Base-by-base conservation (phyloP, 2,888 invertebrate genomes). In the Orthonevra nobilis region DNA sequence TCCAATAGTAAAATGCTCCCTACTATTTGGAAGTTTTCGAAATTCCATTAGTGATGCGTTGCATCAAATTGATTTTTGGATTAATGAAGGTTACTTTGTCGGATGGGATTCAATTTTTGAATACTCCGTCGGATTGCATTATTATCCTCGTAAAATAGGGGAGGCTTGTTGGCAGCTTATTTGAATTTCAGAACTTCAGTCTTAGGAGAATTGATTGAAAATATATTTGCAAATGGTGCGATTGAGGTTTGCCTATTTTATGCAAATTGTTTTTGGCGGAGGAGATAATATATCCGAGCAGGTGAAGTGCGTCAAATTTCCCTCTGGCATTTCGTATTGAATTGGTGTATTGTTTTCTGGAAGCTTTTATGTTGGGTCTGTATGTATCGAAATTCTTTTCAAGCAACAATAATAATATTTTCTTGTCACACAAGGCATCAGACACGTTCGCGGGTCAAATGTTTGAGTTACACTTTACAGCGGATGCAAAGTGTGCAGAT, bases 31-130 rank as follows among this genome's bases (percentile, higher is more conserved):
- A 26, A 19, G 46, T 36, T 34, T 15, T 17, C 32, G 50, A 63
- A n/a, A 44, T 26, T 44, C 54, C 54, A 66, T 66, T 66, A 54
- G 34, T 26, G 32, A 42, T 19, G 42, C 44, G 34, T 34, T 66
- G 44, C 54, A 66, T 54, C 28, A 28, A 36, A 66, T 66, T 54
- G 66, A 66, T 54, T 66, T 56, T 1, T 14, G 23, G 15, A 23
- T 3, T 17, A 10, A 52, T 4, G 14, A 50, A 40, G 34, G 23
- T 52, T 19, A 9, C 40, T 15, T 14, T 20, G 9, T 20, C 10
- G 36, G 46, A 46, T 36, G 28, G 28, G 56, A 46, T 56, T 40
- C 28, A 56, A 28, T 40, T 66, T 66, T 36, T 12, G 28, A 9
- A 34, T 46, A 46, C 44, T 46, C 23, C 26, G 34, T 34, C 19